Evolutionary conservation across 2,113 vertebrate genomes (phyloP), one percentile per base, ranked within the genome.

Genomic region (Orycteropus afer): DNA sequence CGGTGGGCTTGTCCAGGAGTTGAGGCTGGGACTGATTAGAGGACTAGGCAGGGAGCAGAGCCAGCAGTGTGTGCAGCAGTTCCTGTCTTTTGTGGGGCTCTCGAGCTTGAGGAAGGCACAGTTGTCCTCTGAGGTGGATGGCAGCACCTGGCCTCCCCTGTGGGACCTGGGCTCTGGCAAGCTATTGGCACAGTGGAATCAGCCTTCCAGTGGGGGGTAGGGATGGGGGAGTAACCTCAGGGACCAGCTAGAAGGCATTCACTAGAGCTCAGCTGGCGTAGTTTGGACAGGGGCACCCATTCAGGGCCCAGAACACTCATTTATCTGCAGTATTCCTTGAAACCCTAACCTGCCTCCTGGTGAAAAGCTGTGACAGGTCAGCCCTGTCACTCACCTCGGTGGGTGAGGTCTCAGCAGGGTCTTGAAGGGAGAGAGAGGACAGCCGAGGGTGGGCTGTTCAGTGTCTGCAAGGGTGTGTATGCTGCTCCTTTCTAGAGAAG

Each of bases 61-160:
- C 22, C 3, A 3, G 40, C 37, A 4, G 79, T 40, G 13, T 7
- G 23, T 74, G 27, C 42, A n/a, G 27, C 67, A 53, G 37, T 82
- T 77, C 47, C 73, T 91, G 71, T 23, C 42, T 40, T 14, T 13
- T 20, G 7, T 57, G 3, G 65, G 71, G 49, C 29, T 51, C 2
- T 40, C 29, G 42, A 51, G 40, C 34, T 40, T 9, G 18, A 88
- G 63, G 55, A 77, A 53, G 90, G 59, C 0, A 0, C 1, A 3
- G 18, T 40, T 25, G 1, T 71, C 7, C 42, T n/a, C 13, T 37
- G 47, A 94, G 84, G 10, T 23, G n/a, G 29, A 8, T 0, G 29
- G 57, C 12, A 45, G 0, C 29, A 34, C 0, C 0, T 20, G 18
- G 34, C 51, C 40, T 80, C 45, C 10, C 0, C 32, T 4, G 0